Evolutionary conservation across 35 echinoderm and acorn worm genomes (phyloP).

Genomic region (Nesometra sesokonis): DNA sequence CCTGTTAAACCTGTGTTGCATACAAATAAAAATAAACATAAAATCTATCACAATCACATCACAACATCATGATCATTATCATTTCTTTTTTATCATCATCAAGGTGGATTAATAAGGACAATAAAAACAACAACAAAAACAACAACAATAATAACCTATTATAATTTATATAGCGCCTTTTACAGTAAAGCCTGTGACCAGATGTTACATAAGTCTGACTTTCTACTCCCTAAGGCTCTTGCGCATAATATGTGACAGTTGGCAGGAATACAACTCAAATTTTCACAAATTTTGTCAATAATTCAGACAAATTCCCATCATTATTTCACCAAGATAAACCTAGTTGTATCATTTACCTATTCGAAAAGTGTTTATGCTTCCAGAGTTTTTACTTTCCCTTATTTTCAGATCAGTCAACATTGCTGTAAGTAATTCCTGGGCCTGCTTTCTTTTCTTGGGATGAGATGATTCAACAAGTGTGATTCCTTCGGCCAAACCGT

Average conservation of each 20-base stretch:
- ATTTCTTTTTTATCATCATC: not conserved
- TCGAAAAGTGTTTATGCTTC: constrained; percentile 48
- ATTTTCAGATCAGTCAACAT: constrained; percentile 49
- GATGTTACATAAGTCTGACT: no score
- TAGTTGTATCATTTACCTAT: constrained; percentile 33
- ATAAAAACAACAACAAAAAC: no score
- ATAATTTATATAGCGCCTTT: no score
- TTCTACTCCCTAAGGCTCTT: no score
- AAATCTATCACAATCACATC: not conserved
- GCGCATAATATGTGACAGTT: no score
- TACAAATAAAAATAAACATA: not conserved
- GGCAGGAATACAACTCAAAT: no score
- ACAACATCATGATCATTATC: not conserved
- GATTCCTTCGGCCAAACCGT: constrained; percentile 72
- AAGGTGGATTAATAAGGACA: not conserved
- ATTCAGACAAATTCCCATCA: no score
- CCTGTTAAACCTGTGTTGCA: constrained; percentile 73
- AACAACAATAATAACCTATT: no score
- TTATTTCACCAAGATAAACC: not conserved
- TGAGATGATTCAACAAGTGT: constrained; percentile 69
- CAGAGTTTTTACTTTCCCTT: constrained; percentile 14
- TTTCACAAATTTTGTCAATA: no score
- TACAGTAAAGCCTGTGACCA: no score
- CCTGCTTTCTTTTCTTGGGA: constrained; percentile 35
- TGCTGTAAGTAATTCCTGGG: constrained; percentile 39